A percentile compares a stretch with the other conserved stretches of the same genome.
phyloP scores from a whole-genome alignment of 2,113 vertebrate species.

The Poeciliopsis turrubarensis region DNA sequence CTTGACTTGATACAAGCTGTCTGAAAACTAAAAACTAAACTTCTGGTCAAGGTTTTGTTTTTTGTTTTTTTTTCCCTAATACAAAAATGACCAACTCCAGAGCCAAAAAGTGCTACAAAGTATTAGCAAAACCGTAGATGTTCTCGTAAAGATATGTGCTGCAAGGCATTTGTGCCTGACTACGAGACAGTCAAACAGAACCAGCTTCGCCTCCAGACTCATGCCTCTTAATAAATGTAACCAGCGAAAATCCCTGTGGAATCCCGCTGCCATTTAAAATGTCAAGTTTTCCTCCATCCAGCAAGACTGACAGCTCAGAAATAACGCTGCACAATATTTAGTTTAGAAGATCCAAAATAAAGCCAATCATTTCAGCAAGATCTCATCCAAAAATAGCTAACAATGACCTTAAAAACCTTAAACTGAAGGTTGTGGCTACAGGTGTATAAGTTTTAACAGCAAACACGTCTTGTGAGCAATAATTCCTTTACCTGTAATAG shows the following conservation, averaged over 20 bases:
- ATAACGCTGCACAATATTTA: slow-evolving; percentile 35
- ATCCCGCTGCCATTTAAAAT: slow-evolving; percentile 26
- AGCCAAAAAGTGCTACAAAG: background rate
- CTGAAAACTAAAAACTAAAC: slow-evolving; percentile 35
- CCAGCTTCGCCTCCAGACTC: background rate
- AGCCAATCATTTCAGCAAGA: slow-evolving; percentile 33
- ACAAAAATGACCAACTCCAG: background rate
- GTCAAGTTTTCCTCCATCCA: slow-evolving; percentile 29
- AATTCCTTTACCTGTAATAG: background rate
- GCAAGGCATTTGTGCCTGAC: background rate
- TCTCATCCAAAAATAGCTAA: background rate
- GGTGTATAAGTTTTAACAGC: background rate
- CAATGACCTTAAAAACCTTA: background rate
- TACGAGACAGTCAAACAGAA: background rate
- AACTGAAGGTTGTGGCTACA: too few species aligned
- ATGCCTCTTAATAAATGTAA: slow-evolving; percentile 39
- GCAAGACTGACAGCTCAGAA: slow-evolving; percentile 34
- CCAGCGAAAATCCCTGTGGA: slow-evolving; percentile 32
- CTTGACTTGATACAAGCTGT: slow-evolving; percentile 28
- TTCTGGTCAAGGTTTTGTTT: background rate
- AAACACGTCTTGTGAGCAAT: background rate
- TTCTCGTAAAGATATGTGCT: background rate
- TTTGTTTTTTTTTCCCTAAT: slow-evolving; percentile 4
- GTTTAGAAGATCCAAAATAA: slow-evolving; percentile 34
- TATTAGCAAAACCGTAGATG: background rate